Conservation (phyloP, 1,140 invertebrate genomes). For the Propsilocerus akamusi region DNA sequence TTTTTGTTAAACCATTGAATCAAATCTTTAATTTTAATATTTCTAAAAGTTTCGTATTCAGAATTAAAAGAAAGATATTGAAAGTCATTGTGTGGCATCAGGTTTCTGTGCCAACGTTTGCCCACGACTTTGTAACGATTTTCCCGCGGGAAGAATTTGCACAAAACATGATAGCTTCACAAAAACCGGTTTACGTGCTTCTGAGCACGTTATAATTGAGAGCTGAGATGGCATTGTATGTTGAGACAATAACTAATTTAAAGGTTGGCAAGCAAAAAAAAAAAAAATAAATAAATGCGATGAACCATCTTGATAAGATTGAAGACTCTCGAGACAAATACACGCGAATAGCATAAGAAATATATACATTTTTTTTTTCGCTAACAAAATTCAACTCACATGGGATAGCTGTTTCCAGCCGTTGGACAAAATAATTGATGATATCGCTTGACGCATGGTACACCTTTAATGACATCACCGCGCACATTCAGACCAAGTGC, state of each 20-base stretch:
- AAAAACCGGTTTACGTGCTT: too few species aligned
- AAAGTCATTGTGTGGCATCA: neutral
- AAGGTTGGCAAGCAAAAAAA: neutral
- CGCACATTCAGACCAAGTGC: slow-evolving; percentile 66
- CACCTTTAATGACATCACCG: slow-evolving; percentile 65
- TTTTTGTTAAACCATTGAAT: too few species aligned
- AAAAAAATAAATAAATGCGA: neutral
- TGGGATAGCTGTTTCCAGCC: slow-evolving; percentile 72
- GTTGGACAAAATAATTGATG: slow-evolving; percentile 82
- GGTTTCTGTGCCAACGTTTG: neutral
- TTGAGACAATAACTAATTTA: too few species aligned
- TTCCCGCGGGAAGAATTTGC: too few species aligned
- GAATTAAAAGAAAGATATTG: neutral
- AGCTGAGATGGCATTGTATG: too few species aligned
- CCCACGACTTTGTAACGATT: too few species aligned
- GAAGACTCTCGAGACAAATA: neutral
- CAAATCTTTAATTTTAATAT: too few species aligned
- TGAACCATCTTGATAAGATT: neutral
- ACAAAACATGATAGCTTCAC: too few species aligned
- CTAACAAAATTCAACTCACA: too few species aligned
- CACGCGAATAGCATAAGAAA: too few species aligned
- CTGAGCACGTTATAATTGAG: too few species aligned
- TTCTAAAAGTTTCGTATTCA: too few species aligned
- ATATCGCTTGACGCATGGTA: slow-evolving; percentile 71
- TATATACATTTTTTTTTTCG: neutral